A percentile compares a stretch with the other conserved stretches of the same genome.
These are phyloP conservation scores for Megalops cyprinoides DNA, from an alignment of 2,797 vertebrate genomes.

Conservation along the genomic window DNA sequence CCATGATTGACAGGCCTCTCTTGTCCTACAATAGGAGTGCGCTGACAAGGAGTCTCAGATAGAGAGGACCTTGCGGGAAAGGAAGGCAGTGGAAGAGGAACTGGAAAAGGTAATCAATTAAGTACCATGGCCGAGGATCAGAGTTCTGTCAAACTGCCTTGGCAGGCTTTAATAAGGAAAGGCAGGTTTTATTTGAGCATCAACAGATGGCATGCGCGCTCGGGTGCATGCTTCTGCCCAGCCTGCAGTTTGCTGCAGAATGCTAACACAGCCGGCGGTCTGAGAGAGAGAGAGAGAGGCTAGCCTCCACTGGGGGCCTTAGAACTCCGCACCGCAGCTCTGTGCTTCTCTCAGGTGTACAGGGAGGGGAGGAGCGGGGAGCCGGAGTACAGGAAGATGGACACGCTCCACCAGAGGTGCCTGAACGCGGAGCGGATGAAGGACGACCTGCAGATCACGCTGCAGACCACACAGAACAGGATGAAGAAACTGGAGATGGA, in stretches of 20 bases:
- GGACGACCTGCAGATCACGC: slow-evolving; percentile 82
- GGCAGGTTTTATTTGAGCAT: background rate
- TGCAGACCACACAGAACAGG: slow-evolving; percentile 84
- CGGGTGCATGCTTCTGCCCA: too few relatives aligned
- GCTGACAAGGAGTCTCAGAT: slow-evolving; percentile 87
- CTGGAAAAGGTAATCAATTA: slow-evolving; percentile 85
- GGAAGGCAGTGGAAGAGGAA: slow-evolving; percentile 89
- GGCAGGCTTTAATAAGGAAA: background rate
- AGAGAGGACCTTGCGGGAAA: slow-evolving; percentile 84
- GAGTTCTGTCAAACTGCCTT: background rate
- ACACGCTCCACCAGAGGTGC: slow-evolving; percentile 87
- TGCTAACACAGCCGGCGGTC: background rate
- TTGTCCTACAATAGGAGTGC: slow-evolving; percentile 75
- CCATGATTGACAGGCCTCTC: background rate
- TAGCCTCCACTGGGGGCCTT: background rate
- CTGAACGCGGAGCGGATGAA: slow-evolving; percentile 83
- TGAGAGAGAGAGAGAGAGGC: too few relatives aligned
- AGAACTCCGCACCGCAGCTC: background rate
- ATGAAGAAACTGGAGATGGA: slow-evolving; percentile 86
- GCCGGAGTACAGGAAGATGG: slow-evolving; percentile 82
- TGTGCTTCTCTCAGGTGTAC: slow-evolving; percentile 71
- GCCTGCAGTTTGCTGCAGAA: background rate
- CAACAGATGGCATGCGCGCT: background rate
- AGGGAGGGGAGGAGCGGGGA: slow-evolving; percentile 78
- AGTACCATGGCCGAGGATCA: background rate